phyloP scores from a whole-genome alignment of 2,888 invertebrate genomes.

The Liposcelis brunnea region DNA sequence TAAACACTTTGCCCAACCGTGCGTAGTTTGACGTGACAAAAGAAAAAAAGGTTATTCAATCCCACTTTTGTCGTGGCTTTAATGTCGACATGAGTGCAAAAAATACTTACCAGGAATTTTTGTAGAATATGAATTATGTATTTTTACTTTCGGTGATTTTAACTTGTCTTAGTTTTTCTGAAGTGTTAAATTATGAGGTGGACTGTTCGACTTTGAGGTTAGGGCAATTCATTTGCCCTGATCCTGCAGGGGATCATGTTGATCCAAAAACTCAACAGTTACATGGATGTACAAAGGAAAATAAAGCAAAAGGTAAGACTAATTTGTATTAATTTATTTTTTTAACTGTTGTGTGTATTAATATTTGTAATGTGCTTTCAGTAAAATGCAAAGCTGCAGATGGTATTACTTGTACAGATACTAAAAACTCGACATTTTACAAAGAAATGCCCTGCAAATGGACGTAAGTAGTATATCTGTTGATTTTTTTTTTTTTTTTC shows the following conservation, averaged over 20 bases:
- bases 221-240: slow-evolving; percentile 71
- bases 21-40: too few species aligned
- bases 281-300: slow-evolving; percentile 57
- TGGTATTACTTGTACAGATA: slow-evolving; percentile 63
- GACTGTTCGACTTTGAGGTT: slow-evolving; percentile 56
- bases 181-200: slow-evolving; percentile 22
- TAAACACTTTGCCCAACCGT: too few species aligned
- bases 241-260: slow-evolving; percentile 56
- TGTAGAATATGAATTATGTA: too few species aligned
- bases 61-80: too few species aligned
- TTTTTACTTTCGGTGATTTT: too few species aligned
- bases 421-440: slow-evolving; percentile 61
- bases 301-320: slow-evolving; percentile 54
- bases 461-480: slow-evolving; percentile 55
- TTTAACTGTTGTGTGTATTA: too few species aligned
- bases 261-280: slow-evolving; percentile 82
- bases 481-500: slow-evolving; percentile 7
- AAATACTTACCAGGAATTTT: too few species aligned
- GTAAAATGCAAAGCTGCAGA: slow-evolving; percentile 70
- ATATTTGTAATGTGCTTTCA: too few species aligned
- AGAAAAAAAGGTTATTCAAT: too few species aligned
- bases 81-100: too few species aligned
- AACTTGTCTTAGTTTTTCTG: too few species aligned
- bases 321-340: slow-evolving; percentile 6
- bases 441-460: slow-evolving; percentile 78